Evolutionary conservation across 2,113 vertebrate species (phyloP).

Genomic region (Falco punctatus): DNA sequence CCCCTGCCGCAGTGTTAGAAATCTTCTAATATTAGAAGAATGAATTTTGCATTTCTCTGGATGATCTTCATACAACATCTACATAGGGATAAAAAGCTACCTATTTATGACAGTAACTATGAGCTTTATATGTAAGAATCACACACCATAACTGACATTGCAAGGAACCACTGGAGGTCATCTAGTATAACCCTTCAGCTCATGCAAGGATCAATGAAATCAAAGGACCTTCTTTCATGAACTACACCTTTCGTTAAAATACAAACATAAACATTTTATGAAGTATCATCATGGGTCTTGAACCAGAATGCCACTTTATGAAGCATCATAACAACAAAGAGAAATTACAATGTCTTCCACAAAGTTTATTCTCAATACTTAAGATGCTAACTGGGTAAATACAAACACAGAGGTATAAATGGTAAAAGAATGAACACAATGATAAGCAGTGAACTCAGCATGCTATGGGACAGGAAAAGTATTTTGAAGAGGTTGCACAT

Average conservation of each 20-base stretch:
- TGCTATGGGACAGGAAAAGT: background rate
- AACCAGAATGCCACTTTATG: background rate
- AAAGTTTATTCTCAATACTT: background rate
- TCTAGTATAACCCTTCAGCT: background rate
- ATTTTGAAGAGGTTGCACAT: background rate
- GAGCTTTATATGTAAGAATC: slow-evolving; percentile 63
- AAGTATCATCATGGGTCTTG: background rate
- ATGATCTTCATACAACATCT: slow-evolving; percentile 59
- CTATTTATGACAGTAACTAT: slow-evolving; percentile 57
- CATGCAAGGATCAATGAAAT: slow-evolving; percentile 46
- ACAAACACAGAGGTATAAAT: background rate
- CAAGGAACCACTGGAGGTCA: background rate
- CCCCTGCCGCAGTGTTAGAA: slow-evolving; percentile 66
- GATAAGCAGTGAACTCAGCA: background rate
- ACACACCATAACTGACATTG: background rate
- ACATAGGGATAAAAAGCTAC: slow-evolving; percentile 53
- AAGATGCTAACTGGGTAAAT: background rate
- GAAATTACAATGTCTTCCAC: background rate
- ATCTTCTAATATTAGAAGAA: slow-evolving; percentile 67
- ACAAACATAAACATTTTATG: slow-evolving; percentile 60
- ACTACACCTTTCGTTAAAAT: slow-evolving; percentile 75
- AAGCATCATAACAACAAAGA: background rate
- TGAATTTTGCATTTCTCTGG: slow-evolving; percentile 67
- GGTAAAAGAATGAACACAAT: background rate
- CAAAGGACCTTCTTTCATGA: slow-evolving; percentile 61